Evolutionary conservation across 2,113 vertebrate genomes (phyloP).

Genomic region (Eupsittula cactorum): DNA sequence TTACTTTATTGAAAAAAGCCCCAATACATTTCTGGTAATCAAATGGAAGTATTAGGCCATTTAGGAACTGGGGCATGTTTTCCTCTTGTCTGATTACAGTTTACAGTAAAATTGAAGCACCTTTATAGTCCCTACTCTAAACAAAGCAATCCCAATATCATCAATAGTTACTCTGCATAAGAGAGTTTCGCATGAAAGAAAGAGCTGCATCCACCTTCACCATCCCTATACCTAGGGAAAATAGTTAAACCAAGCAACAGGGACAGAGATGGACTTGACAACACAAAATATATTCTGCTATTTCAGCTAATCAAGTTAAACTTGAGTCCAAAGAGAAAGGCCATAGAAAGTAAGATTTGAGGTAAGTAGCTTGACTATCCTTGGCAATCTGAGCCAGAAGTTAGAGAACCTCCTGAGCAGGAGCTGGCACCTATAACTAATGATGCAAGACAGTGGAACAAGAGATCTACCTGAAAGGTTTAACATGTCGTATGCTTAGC

Average conservation of each 20-base stretch:
- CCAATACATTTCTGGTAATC: neutral
- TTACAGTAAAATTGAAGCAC: neutral
- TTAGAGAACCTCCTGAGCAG: neutral
- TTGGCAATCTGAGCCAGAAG: neutral
- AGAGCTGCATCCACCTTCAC: neutral
- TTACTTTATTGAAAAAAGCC: neutral
- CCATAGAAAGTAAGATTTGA: neutral
- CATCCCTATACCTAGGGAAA: neutral
- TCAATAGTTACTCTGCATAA: neutral
- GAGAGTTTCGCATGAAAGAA: neutral
- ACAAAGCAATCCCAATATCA: neutral
- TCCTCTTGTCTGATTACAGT: neutral
- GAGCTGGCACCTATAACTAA: neutral
- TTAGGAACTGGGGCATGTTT: neutral
- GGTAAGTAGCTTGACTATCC: neutral
- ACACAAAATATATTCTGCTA: neutral
- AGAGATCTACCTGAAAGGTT: neutral
- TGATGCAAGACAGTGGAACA: neutral
- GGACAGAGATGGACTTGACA: neutral
- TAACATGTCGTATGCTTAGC: rapidly evolving
- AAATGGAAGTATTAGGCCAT: neutral
- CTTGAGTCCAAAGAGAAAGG: neutral
- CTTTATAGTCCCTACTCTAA: neutral
- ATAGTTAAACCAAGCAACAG: neutral
- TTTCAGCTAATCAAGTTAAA: neutral